Evolutionary conservation across 2,888 invertebrate species (phyloP), one percentile per base, ranked within the genome.

Genomic region (Melinaea marsaeus): DNA sequence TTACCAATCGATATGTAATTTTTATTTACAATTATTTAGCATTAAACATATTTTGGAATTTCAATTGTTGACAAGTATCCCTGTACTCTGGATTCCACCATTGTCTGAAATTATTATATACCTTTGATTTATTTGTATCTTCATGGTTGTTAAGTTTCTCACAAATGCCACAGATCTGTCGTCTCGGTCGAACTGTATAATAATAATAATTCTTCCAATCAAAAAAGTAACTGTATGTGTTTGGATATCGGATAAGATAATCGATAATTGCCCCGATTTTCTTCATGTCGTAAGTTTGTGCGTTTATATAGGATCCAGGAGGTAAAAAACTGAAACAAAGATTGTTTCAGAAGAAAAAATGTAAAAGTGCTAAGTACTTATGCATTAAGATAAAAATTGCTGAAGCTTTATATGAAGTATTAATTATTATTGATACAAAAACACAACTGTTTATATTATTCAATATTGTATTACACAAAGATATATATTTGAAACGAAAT

Each of bases 151-250:
- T 86, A 0, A 89, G 69, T 62, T 79, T 84, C 0, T 74, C 63
- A 62, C 89, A 89, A 0, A 89, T 69, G 13, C 81, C 81, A 64
- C 89, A 89, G 0, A 89, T 68, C 5, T 77, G 67, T n/a, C 73
- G 70, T 57, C 74, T 79, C 0, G 83, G 75, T 22, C 72, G 78
- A 0, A 74, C 64, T 2, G 75, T 76, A 62, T 81, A 86, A 66
- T 75, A 79, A 55, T 89, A 89, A 60, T 89, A 79, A 57, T 81
- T 79, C 61, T 83, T 88, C 89, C 89, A 88, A 63, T 88, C 87
- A 55, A 88, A 85, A 70, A 89, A 86, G 48, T 75, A 80, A 3
- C 76, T 74, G 67, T 89, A 88, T 51, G 78, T 79, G 0, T 73
- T 66, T 0, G 76, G 78, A 48, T 84, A 79, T 60, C 75, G 77